Evolutionary conservation across 2,888 invertebrate species (phyloP).

Genomic region (Chrysolina haemoptera): DNA sequence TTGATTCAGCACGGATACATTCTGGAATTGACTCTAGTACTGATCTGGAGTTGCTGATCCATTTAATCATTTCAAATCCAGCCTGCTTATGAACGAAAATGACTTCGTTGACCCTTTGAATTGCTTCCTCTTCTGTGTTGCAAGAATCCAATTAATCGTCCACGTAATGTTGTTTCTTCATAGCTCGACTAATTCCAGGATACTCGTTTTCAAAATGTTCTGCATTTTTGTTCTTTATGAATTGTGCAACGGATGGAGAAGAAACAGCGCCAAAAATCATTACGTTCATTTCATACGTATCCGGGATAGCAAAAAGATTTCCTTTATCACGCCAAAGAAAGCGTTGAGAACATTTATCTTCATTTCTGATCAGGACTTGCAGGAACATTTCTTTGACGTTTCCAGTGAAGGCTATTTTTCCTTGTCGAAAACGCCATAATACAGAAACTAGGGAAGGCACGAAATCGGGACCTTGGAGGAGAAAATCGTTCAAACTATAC

Average conservation of each 20-base stretch:
- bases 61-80: neutral
- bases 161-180: neutral
- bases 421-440: neutral
- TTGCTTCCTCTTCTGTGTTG: neutral
- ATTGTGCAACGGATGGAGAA: neutral
- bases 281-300: neutral
- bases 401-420: neutral
- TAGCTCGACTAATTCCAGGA: neutral
- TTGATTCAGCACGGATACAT: neutral
- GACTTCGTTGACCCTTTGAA: neutral
- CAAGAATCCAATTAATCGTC: neutral
- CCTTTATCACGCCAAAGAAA: neutral
- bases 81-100: neutral
- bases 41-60: neutral
- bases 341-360: neutral
- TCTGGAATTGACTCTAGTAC: neutral
- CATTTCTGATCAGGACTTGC: neutral
- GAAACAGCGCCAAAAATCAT: neutral
- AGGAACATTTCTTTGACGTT: neutral
- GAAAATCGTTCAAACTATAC: neutral
- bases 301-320: neutral
- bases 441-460: neutral
- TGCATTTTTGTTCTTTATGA: neutral
- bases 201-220: neutral
- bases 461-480: neutral